Base-by-base conservation (phyloP, 2,113 vertebrate genomes). In the Pseudolaguvia tuberculata region DNA sequence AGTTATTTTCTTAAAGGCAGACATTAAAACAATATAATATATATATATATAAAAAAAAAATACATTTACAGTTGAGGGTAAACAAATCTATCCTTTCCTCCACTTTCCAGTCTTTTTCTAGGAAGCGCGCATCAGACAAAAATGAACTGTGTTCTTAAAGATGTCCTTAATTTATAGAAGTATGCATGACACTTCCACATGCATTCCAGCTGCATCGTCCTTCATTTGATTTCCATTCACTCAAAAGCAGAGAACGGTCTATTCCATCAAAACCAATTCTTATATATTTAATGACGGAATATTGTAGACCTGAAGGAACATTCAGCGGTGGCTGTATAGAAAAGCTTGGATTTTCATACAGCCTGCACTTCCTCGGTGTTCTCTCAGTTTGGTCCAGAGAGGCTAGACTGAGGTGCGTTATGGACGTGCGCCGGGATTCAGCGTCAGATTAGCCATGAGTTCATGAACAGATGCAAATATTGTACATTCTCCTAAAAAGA, bases 391-490 rank as follows among this genome's bases (percentile, higher is more conserved):
- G 56, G 48, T 59, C 42, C n/a, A 42, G 53, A 15, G 42, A 90
- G 87, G 74, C 84, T 79, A 86, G 39, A 88, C 88, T 80, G 84
- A 84, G 82, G 85, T 89, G 25, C 67, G 70, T 84, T 83, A 96
- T 72, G 95, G 92, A 83, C 94, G 94, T 83, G 94, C 93, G 85
- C 93, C 94, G 82, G 94, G 93, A 80, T 94, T 92, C 86, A 98
- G 89, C 71, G 92, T 90, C 84, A 99, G 93, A 92, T 93, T 98
- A 89, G 92, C 92, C 96, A 99, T 99, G 89, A 99, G 93, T 88
- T 99, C 97, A 79, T 96, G 95, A 88, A 99, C 96, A 76, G 96
- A 96, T 72, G 94, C 93, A 91, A 96, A 99, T 93, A 99, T 98
- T 80, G 97, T 99, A 89, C 97, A 99, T 91, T 99, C 97, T 86